Evolutionary conservation across 2,888 invertebrate species (phyloP), one percentile per base, ranked within the genome.

Genomic region (Cephus spinipes): DNA sequence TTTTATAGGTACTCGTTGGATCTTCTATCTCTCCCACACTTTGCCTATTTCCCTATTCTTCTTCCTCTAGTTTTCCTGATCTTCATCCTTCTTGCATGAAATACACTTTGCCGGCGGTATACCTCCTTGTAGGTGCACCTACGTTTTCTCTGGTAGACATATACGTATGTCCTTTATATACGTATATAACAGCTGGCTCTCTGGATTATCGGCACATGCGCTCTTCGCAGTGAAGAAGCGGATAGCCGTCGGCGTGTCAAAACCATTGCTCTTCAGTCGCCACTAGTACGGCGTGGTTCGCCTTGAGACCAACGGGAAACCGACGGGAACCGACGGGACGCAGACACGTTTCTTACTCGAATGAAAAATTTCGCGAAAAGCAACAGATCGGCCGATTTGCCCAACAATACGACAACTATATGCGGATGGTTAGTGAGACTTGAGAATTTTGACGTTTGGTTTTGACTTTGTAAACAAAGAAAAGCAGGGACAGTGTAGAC

Each of bases 181-280:
- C 1, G 11, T 33, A 32, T 73, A 36, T 31, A 33, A 23, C 30
- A 35, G 74, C 69, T 73, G 74, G 33, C 30, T 75, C 80, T 82
- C 86, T 86, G 87, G 90, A 90, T 90, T 90, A 90, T 90, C 87
- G 90, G 90, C 90, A 90, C 90, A 90, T 90, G 90, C 90, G 90
- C 90, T 81, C 82, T 79, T 81, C 79, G 83, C 77, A 75, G 76
- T 40, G 83, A 83, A 85, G 83, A 81, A 83, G 79, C 79, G 84
- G 82, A 81, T 82, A 83, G 84, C 84, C 79, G 76, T 73, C 82
- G 81, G 89, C 85, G 85, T 87, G 90, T 90, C 89, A 89, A 89
- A 89, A 87, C 85, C 88, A 88, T 88, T 88, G 84, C 86, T 84
- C 85, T 86, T 87, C 81, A 78, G 82, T 82, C 87, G 84, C 83